These are phyloP conservation scores for Actenoides hombroni DNA, from an alignment of 2,113 vertebrate species.

Conservation along the genomic window DNA sequence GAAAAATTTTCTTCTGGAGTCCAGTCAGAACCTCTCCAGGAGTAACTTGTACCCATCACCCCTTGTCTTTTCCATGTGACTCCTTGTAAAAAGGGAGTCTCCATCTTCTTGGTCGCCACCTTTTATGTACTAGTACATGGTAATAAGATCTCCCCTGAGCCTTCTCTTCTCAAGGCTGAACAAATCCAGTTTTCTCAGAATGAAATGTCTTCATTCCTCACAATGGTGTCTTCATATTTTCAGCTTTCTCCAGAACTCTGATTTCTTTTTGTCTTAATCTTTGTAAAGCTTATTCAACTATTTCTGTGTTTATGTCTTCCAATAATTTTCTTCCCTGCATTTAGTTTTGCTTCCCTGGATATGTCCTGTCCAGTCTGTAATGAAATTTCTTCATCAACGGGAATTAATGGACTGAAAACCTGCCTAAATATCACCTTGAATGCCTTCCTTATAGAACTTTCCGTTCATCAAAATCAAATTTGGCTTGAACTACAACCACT, in stretches of 20 bases:
- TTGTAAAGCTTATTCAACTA: not conserved
- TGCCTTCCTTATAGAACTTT: not conserved
- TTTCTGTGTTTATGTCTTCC: not conserved
- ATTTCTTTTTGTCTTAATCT: not conserved
- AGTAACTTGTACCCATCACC: no score
- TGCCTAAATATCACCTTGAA: not conserved
- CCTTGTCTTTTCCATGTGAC: no score
- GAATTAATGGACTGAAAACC: constrained; percentile 3
- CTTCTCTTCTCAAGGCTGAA: no score
- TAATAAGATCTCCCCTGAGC: no score
- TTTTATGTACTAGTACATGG: no score
- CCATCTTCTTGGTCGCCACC: no score
- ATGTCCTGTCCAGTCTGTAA: not conserved
- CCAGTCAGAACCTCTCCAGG: no score
- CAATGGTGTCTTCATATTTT: not conserved
- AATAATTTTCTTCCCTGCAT: not conserved
- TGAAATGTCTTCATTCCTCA: not conserved
- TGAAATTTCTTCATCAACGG: constrained; percentile 1
- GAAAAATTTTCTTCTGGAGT: no score
- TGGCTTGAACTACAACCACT: not conserved
- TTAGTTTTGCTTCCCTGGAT: constrained; percentile 13
- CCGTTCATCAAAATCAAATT: constrained; percentile 9
- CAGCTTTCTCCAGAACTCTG: not conserved
- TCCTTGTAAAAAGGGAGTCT: no score
- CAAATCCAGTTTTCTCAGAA: no score